phyloP scores from a whole-genome alignment of 1,140 invertebrate genomes.

The Amyelois transitella region DNA sequence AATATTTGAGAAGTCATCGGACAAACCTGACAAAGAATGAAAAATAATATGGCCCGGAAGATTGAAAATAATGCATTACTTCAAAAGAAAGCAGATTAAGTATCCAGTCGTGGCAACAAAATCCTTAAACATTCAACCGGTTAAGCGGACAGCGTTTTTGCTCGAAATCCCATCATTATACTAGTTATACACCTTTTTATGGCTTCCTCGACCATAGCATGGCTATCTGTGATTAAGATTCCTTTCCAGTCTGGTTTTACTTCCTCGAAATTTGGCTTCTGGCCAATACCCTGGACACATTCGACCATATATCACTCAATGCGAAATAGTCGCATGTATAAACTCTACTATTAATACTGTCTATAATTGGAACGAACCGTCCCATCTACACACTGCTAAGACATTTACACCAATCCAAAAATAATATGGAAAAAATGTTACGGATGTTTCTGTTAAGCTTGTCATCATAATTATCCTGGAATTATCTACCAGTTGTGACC shows the following conservation, averaged over 20 bases:
- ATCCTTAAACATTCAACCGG: no score
- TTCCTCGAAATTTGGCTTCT: conserved; percentile 36
- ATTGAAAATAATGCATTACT: no score
- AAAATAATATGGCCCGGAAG: no score
- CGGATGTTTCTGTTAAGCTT: no score
- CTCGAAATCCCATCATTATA: neutral
- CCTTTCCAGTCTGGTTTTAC: conserved; percentile 25
- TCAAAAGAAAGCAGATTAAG: no score
- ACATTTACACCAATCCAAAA: no score
- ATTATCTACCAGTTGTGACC: no score
- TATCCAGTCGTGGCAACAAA: no score
- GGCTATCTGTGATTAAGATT: neutral
- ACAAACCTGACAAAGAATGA: no score
- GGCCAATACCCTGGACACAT: conserved; percentile 33
- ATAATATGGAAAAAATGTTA: no score
- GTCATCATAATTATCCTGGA: no score
- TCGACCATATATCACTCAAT: conserved; percentile 57
- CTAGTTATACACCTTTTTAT: neutral
- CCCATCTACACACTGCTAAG: conserved; percentile 42
- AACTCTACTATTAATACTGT: conserved; percentile 51
- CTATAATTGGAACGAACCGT: conserved; percentile 51
- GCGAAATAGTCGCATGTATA: conserved; percentile 55
- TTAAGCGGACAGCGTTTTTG: neutral
- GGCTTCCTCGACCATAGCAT: neutral
- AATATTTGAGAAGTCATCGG: no score